Evolutionary conservation across 2,888 invertebrate species (phyloP).

Genomic region (Palloptera scutellata): DNA sequence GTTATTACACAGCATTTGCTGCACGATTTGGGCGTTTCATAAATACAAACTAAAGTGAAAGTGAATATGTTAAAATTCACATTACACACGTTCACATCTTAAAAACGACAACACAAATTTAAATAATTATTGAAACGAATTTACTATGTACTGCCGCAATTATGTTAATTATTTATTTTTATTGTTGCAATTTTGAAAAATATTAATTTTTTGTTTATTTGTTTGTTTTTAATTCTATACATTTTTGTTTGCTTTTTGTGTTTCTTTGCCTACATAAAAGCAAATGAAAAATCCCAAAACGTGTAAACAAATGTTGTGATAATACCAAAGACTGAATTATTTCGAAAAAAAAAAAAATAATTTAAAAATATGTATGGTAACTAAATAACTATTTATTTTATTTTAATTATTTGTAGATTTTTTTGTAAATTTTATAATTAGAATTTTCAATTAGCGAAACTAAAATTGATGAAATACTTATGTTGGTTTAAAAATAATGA

Average conservation of each 20-base stretch:
- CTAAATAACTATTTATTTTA: conserved; percentile 20
- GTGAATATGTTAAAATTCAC: too few species aligned
- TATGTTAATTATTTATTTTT: conserved; percentile 12
- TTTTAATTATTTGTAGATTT: too few species aligned
- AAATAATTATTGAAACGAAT: conserved; percentile 5
- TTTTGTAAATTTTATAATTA: too few species aligned
- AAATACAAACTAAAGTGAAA: conserved; percentile 41
- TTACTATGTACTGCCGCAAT: neutral
- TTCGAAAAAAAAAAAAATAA: conserved; percentile 46
- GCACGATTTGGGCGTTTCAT: conserved; percentile 64
- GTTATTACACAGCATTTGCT: conserved; percentile 63
- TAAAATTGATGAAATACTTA: too few species aligned
- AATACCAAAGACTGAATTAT: conserved; percentile 66
- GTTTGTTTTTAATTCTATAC: neutral
- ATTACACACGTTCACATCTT: neutral
- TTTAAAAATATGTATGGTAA: conserved; percentile 30
- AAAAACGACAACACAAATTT: neutral
- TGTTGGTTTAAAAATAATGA: too few species aligned
- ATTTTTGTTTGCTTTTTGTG: conserved; percentile 10
- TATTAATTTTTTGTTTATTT: too few species aligned
- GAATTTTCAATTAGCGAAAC: too few species aligned
- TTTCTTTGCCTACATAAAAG: conserved; percentile 27
- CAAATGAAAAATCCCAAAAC: conserved; percentile 53
- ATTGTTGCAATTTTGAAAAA: conserved; percentile 1
- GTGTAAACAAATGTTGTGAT: conserved; percentile 66